Evolutionary conservation across 2,113 vertebrate genomes (phyloP).

Genomic region (Sturnira hondurensis): DNA sequence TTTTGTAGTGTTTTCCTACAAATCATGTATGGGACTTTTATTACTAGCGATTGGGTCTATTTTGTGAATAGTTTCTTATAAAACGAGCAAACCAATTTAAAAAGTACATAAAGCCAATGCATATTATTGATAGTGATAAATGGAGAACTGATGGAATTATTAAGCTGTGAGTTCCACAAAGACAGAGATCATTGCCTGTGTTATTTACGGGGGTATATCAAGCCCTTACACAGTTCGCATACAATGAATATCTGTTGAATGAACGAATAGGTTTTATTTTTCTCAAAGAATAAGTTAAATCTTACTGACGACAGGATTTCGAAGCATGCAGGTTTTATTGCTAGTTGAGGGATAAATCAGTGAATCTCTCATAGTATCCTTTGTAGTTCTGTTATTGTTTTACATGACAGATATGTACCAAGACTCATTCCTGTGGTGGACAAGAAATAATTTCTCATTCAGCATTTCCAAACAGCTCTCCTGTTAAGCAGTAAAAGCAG

Average conservation of each 20-base stretch:
- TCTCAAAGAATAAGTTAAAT: conserved; percentile 17
- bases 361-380: neutral
- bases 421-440: neutral
- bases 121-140: neutral
- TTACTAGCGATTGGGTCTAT: neutral
- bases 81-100: neutral
- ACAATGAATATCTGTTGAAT: neutral
- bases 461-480: neutral
- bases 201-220: neutral
- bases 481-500: neutral
- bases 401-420: neutral
- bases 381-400: neutral
- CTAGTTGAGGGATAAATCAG: neutral
- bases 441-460: neutral
- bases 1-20: neutral
- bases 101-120: neutral
- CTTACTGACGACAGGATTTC: neutral
- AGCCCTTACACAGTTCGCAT: neutral
- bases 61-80: neutral
- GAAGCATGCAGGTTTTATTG: neutral
- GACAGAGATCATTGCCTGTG: neutral
- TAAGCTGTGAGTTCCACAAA: neutral
- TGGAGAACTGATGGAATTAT: neutral
- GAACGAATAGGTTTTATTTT: conserved; percentile 22
- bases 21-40: neutral